A percentile compares a stretch with the other conserved stretches of the same genome.
phyloP scores from a whole-genome alignment of 2,797 vertebrate species.

The Knipowitschia caucasica region DNA sequence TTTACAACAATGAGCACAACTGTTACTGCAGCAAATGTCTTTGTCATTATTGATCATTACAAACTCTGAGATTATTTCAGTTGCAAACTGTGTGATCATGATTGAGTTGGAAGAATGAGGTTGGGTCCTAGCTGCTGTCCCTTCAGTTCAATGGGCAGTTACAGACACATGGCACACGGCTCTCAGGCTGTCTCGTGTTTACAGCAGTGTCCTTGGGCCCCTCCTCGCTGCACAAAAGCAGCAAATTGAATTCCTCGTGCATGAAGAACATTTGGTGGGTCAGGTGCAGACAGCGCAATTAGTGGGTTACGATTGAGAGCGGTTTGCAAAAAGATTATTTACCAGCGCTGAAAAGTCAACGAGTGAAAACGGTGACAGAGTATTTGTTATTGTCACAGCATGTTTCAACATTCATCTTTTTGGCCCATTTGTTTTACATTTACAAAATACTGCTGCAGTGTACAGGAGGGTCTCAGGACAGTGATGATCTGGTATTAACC shows the following conservation, averaged over 20 bases:
- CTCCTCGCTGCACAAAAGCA: background rate
- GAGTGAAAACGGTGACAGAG: too few relatives aligned
- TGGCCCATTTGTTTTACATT: too few relatives aligned
- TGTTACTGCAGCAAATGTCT: too few relatives aligned
- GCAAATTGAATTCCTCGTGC: conserved; percentile 8
- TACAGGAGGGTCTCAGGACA: too few relatives aligned
- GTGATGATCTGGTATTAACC: too few relatives aligned
- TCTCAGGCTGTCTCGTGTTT: background rate
- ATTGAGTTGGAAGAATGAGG: background rate
- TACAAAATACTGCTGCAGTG: too few relatives aligned
- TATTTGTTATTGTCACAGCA: too few relatives aligned
- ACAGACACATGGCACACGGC: background rate
- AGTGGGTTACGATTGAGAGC: background rate
- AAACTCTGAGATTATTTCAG: too few relatives aligned
- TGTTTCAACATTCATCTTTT: too few relatives aligned
- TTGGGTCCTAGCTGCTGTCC: background rate
- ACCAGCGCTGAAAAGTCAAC: conserved; percentile 1
- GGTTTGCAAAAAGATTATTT: background rate
- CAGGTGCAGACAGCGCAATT: background rate
- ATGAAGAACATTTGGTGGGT: conserved; percentile 7
- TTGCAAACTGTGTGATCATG: too few relatives aligned
- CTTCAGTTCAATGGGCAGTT: background rate
- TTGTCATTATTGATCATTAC: too few relatives aligned
- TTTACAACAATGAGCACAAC: too few relatives aligned
- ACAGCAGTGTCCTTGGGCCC: conserved; percentile 4